Percentiles rank a stretch among this genome's conserved stretches.
phyloP scores from a whole-genome alignment of 2,113 vertebrate species.

The Heterocephalus glaber region DNA sequence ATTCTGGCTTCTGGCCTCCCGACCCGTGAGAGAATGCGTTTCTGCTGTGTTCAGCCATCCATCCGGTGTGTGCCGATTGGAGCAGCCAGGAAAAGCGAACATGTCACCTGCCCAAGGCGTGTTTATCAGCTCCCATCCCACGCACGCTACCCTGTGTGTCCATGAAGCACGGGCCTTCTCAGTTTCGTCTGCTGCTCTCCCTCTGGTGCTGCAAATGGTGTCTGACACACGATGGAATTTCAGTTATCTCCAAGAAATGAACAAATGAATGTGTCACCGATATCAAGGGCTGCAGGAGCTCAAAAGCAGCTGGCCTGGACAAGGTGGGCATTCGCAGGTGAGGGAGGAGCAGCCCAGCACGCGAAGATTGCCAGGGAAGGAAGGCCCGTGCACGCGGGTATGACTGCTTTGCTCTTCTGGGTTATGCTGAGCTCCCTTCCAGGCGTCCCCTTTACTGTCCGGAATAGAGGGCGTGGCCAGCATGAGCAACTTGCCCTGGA shows the following conservation, averaged over 20 bases:
- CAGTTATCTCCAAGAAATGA: neutral
- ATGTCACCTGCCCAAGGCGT: rapidly evolving
- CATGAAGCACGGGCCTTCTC: neutral
- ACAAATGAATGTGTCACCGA: neutral
- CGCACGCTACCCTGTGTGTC: rapidly evolving
- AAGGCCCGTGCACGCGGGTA: neutral
- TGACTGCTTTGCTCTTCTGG: neutral
- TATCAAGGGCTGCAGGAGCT: rapidly evolving
- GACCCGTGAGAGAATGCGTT: neutral
- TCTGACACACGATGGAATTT: neutral
- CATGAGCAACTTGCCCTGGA: neutral
- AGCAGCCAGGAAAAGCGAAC: neutral
- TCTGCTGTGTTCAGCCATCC: neutral
- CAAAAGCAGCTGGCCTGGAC: neutral
- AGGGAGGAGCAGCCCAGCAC: neutral
- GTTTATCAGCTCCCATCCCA: too few relatives aligned
- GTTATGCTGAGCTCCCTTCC: neutral
- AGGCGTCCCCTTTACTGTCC: neutral
- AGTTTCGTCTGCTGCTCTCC: neutral
- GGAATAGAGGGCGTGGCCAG: neutral
- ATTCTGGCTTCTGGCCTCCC: neutral
- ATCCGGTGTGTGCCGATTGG: neutral
- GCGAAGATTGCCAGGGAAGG: neutral
- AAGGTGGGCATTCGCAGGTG: neutral
- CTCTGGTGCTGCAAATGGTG: neutral